Evolutionary conservation across 2,113 vertebrate species (phyloP).

Genomic region (Bujurquina vittata): DNA sequence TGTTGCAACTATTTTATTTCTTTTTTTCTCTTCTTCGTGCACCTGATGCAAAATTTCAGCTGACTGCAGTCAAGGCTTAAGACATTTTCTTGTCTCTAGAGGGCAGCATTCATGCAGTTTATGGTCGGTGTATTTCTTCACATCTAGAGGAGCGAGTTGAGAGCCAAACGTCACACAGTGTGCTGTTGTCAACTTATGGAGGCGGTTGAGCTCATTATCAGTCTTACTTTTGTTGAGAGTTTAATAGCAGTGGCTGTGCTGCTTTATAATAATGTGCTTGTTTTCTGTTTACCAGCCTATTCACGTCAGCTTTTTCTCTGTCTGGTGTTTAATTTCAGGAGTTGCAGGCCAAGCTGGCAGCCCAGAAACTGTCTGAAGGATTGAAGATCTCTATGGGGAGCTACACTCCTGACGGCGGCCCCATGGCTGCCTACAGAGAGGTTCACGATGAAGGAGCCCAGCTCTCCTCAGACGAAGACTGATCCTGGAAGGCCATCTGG

Average conservation of each 20-base stretch:
- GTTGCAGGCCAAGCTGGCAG: conserved; percentile 89
- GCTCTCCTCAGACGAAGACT: conserved; percentile 86
- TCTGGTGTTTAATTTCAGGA: conserved; percentile 82
- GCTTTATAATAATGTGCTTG: conserved; percentile 51
- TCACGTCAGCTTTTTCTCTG: conserved; percentile 63
- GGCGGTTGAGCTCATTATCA: conserved; percentile 48
- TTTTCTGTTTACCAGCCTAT: conserved; percentile 56
- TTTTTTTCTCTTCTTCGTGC: not conserved
- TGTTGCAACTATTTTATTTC: not conserved
- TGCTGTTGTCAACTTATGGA: conserved; percentile 41
- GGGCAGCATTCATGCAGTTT: conserved; percentile 45
- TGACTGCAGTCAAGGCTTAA: not conserved
- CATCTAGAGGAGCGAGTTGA: conserved; percentile 17
- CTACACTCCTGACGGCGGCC: conserved; percentile 85
- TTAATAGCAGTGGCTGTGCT: conserved; percentile 35
- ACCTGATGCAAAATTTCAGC: not conserved
- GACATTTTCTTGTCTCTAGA: conserved; percentile 29
- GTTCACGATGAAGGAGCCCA: conserved; percentile 84
- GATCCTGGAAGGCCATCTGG: conserved; percentile 60
- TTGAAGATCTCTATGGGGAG: conserved; percentile 85
- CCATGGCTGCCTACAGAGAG: conserved; percentile 85
- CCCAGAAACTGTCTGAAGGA: conserved; percentile 90
- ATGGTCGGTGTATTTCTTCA: not conserved
- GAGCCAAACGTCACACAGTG: conserved; percentile 54
- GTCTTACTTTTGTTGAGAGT: conserved; percentile 48